Conservation (phyloP, 2,888 invertebrate species). For the Barypeithes pellucidus region DNA sequence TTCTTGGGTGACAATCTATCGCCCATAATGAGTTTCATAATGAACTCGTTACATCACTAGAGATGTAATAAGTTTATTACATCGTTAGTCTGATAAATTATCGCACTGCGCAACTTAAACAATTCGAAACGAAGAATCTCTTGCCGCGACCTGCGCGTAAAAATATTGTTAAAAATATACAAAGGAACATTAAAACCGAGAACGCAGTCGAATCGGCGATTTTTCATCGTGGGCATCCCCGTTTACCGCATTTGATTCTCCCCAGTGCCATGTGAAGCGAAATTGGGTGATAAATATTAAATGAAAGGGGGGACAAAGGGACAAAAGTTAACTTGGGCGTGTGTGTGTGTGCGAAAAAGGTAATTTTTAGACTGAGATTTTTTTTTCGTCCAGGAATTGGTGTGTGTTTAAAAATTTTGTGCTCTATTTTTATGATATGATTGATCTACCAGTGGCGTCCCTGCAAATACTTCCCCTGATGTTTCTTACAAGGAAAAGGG, state of each 20-base stretch:
- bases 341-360: constrained; percentile 48
- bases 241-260: constrained; percentile 43
- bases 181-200: neutral
- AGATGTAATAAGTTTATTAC: too few species aligned
- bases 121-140: too few species aligned
- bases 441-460: too few species aligned
- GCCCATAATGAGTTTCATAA: too few species aligned
- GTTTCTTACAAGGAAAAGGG: too few species aligned
- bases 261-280: constrained; percentile 50
- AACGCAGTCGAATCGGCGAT: constrained; percentile 18
- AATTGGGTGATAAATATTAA: constrained; percentile 56
- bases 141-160: too few species aligned
- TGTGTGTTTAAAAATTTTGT: neutral
- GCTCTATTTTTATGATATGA: neutral
- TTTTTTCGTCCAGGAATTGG: constrained; percentile 20
- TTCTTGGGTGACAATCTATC: too few species aligned
- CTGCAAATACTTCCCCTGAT: too few species aligned
- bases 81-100: too few species aligned
- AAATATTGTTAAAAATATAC: too few species aligned
- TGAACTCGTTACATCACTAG: too few species aligned
- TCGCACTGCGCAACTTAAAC: too few species aligned
- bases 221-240: constrained; percentile 27
- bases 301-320: constrained; percentile 50
- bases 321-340: constrained; percentile 42
- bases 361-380: constrained; percentile 52